Conservation (phyloP, 2,888 invertebrate genomes). For the Tetragonisca angustula region DNA sequence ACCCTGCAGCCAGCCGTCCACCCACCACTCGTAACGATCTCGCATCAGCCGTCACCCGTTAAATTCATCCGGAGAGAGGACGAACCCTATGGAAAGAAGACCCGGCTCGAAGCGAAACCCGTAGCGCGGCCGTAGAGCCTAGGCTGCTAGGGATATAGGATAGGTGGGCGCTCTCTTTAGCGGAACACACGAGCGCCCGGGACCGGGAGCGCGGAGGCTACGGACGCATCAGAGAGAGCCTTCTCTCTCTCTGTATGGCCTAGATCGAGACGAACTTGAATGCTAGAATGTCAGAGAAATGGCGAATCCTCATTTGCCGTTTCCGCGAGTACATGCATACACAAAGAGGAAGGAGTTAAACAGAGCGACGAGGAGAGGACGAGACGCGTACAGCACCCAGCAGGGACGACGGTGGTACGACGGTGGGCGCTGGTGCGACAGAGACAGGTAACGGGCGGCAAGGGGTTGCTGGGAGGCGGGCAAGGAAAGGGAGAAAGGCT, state of each 20-base stretch:
- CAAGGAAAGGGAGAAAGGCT: slow-evolving; percentile 51
- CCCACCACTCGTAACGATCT: slow-evolving; percentile 77
- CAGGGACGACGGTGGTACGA: slow-evolving; percentile 25
- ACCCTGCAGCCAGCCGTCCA: slow-evolving; percentile 64
- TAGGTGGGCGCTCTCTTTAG: slow-evolving; percentile 62
- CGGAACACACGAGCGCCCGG: slow-evolving; percentile 41
- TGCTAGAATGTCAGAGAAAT: slow-evolving; percentile 82
- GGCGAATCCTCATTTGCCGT: slow-evolving; percentile 82
- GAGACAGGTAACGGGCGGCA: not conserved
- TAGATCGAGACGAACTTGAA: slow-evolving; percentile 82
- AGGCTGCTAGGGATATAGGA: slow-evolving; percentile 53
- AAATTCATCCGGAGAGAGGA: slow-evolving; percentile 77
- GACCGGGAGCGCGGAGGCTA: slow-evolving; percentile 7
- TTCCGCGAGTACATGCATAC: slow-evolving; percentile 74
- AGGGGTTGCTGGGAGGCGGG: slow-evolving; percentile 24
- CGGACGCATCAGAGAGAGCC: slow-evolving; percentile 62
- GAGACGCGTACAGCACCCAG: slow-evolving; percentile 21
- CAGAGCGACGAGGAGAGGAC: slow-evolving; percentile 34
- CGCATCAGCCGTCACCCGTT: slow-evolving; percentile 78
- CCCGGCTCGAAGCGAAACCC: slow-evolving; percentile 64
- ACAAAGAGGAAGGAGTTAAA: slow-evolving; percentile 46
- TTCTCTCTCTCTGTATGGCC: slow-evolving; percentile 75
- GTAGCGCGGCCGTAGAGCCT: slow-evolving; percentile 39
- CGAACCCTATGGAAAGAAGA: slow-evolving; percentile 78
- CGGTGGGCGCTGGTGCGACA: slow-evolving; percentile 21